Evolutionary conservation across 2,113 vertebrate species (phyloP).

Genomic region (Castor canadensis): DNA sequence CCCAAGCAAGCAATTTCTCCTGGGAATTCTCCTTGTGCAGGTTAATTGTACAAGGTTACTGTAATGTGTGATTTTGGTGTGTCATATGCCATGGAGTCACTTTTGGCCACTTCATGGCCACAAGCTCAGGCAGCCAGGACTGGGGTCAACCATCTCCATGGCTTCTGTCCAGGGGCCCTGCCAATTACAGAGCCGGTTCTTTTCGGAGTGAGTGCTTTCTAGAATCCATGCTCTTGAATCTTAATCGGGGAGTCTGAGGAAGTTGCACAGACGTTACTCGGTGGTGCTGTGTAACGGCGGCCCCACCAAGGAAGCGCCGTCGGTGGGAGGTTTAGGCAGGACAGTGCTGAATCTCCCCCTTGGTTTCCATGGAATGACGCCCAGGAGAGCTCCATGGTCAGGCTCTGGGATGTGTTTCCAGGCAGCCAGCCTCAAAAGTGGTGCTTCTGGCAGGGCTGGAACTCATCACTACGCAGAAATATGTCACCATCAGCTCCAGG

Average conservation of each 20-base stretch:
- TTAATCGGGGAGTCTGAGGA: neutral
- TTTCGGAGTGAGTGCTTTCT: neutral
- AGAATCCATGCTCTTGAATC: rapidly evolving
- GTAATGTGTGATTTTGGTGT: neutral
- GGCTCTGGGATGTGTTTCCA: neutral
- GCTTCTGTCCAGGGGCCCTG: neutral
- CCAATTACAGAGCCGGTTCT: neutral
- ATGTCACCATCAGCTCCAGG: neutral
- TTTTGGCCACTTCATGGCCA: rapidly evolving
- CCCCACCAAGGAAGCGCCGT: neutral
- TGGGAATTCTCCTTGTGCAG: neutral
- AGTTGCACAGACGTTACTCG: no score
- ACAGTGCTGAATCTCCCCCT: rapidly evolving
- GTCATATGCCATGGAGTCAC: no score
- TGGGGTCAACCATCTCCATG: neutral
- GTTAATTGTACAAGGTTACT: neutral
- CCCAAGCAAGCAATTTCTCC: neutral
- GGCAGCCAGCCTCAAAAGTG: neutral
- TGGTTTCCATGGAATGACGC: neutral
- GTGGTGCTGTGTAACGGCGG: rapidly evolving
- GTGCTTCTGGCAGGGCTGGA: neutral
- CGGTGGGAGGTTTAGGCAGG: rapidly evolving
- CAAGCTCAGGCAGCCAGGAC: rapidly evolving
- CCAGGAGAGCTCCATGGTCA: neutral
- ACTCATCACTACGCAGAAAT: neutral